phyloP scores from a whole-genome alignment of 2,888 invertebrate genomes.

The Bombylius discolor region DNA sequence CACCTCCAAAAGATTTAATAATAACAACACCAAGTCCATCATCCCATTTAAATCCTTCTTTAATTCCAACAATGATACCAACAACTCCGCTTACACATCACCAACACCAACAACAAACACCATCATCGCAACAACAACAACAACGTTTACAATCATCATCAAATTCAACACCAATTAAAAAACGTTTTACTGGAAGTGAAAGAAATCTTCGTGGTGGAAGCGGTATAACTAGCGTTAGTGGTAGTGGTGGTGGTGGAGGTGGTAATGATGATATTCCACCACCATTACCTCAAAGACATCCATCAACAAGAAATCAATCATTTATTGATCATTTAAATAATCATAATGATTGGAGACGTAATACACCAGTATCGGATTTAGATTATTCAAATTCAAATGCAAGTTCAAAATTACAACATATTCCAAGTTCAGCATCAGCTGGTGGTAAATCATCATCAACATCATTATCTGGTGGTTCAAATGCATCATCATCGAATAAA shows the following conservation, averaged over 20 bases:
- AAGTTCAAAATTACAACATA: neutral
- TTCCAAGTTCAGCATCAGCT: neutral
- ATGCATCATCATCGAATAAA: slow-evolving; percentile 13
- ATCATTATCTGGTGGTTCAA: neutral
- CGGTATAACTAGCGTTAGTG: too few species aligned
- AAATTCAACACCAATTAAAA: slow-evolving; percentile 25
- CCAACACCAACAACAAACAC: slow-evolving; percentile 3
- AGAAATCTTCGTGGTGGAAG: slow-evolving; percentile 19
- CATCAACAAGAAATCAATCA: slow-evolving; percentile 15
- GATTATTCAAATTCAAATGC: slow-evolving; percentile 22
- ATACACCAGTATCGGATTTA: slow-evolving; percentile 30
- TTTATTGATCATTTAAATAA: neutral
- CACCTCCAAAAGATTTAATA: slow-evolving; percentile 9
- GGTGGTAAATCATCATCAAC: neutral
- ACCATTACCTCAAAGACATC: slow-evolving; percentile 43
- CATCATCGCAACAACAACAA: slow-evolving; percentile 18
- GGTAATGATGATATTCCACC: slow-evolving; percentile 33
- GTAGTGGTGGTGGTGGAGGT: too few species aligned
- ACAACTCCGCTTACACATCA: slow-evolving; percentile 38
- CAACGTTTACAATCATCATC: slow-evolving; percentile 19
- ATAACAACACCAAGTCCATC: slow-evolving; percentile 19
- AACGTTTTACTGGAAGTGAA: slow-evolving; percentile 27
- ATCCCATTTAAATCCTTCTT: slow-evolving; percentile 23
- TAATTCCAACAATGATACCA: slow-evolving; percentile 37
- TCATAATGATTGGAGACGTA: slow-evolving; percentile 17